A percentile compares a stretch with the other conserved stretches of the same genome.
phyloP scores from a whole-genome alignment of 1,140 invertebrate species.

The Mycetomoellerius zeteki region DNA sequence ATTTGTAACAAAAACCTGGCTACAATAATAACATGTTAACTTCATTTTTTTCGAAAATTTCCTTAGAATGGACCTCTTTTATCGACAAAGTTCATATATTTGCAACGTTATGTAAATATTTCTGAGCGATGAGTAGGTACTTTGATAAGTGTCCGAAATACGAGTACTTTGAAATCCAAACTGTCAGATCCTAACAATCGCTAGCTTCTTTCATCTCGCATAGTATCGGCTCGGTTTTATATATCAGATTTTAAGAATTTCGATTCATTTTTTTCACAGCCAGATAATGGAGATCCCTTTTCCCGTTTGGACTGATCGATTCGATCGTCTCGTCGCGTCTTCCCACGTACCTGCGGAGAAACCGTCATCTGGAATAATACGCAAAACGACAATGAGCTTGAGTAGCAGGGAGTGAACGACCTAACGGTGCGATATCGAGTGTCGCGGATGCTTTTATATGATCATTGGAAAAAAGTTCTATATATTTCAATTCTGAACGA shows the following conservation, averaged over 20 bases:
- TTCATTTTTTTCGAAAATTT: not conserved
- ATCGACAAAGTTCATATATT: not conserved
- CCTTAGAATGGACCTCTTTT: too few species aligned
- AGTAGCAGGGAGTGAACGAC: slow-evolving; percentile 67
- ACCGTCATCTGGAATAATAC: slow-evolving; percentile 65
- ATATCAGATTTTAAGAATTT: slow-evolving; percentile 37
- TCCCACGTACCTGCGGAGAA: slow-evolving; percentile 75
- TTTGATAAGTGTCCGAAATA: too few species aligned
- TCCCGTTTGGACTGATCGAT: slow-evolving; percentile 64
- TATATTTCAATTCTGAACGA: slow-evolving; percentile 16
- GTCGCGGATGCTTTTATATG: slow-evolving; percentile 57
- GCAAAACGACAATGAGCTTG: slow-evolving; percentile 71
- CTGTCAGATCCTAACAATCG: not conserved
- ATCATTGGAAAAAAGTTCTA: slow-evolving; percentile 51
- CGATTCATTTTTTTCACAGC: slow-evolving; percentile 41
- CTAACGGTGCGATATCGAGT: slow-evolving; percentile 77
- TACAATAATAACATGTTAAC: not conserved
- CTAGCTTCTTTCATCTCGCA: not conserved
- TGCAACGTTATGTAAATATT: slow-evolving; percentile 1
- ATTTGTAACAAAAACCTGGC: not conserved
- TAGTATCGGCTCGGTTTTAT: not conserved
- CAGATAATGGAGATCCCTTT: slow-evolving; percentile 63
- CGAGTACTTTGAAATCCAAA: slow-evolving; percentile 12
- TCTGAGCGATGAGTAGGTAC: not conserved
- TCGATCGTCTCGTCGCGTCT: slow-evolving; percentile 66